phyloP scores from a whole-genome alignment of 1,140 invertebrate species.

The Charaxes varanes region DNA sequence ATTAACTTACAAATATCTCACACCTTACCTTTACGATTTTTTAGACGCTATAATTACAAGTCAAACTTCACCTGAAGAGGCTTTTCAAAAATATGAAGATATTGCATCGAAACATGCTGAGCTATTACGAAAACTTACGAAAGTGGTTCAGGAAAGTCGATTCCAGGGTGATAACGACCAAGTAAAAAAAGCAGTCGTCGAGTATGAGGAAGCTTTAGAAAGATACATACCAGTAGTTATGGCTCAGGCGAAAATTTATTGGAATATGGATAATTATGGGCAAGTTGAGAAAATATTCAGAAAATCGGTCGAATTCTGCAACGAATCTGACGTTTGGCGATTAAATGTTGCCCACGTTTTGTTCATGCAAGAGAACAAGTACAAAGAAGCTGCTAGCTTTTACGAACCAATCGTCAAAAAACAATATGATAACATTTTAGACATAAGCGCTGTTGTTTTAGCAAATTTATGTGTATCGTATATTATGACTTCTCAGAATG shows the following conservation, averaged over 20 bases:
- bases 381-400: constrained; percentile 97
- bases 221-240: constrained; percentile 95
- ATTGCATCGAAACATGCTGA: constrained; percentile 94
- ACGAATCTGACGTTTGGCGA: constrained; percentile 97
- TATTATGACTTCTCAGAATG: constrained; percentile 99
- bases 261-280: constrained; percentile 96
- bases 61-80: constrained; percentile 97
- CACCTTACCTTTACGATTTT: constrained; percentile 92
- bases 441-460: constrained; percentile 96
- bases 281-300: constrained; percentile 96
- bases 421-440: constrained; percentile 95
- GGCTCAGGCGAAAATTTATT: constrained; percentile 99
- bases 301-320: constrained; percentile 98
- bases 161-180: constrained; percentile 91
- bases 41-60: constrained; percentile 97
- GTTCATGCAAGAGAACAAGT: constrained; percentile 99
- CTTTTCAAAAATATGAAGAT: constrained; percentile 97
- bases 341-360: constrained; percentile 98
- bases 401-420: constrained; percentile 99
- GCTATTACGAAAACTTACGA: constrained; percentile 91
- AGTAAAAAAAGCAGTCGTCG: constrained; percentile 91
- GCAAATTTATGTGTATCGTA: constrained; percentile 99
- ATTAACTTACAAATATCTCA: constrained; percentile 96
- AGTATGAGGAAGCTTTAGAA: constrained; percentile 95
- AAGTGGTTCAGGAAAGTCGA: constrained; percentile 93